These are phyloP conservation scores for Plagiodera versicolora DNA, from an alignment of 2,888 invertebrate genomes.

Conservation along the genomic window DNA sequence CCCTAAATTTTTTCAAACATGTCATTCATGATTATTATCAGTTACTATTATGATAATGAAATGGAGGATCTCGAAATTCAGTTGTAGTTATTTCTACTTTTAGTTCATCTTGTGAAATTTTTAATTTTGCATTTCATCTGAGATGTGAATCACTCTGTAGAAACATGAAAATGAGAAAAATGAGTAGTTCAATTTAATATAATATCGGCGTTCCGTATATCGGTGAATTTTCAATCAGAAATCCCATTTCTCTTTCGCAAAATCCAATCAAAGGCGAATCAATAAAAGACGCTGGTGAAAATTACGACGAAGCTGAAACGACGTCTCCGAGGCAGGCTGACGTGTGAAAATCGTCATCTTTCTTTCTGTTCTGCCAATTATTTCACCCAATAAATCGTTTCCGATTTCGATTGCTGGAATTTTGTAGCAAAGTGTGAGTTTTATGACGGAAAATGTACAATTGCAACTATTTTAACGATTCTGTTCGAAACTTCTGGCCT, in stretches of 20 bases:
- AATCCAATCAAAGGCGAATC: constrained; percentile 1
- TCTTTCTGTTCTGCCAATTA: constrained; percentile 13
- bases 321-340: constrained; percentile 8
- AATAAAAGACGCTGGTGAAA: not conserved
- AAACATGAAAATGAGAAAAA: not conserved
- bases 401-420: not conserved
- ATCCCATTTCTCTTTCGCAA: not conserved
- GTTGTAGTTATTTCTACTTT: too few species aligned
- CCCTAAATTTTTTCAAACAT: too few species aligned
- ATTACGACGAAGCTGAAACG: not conserved
- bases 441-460: not conserved
- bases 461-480: not conserved
- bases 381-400: constrained; percentile 13
- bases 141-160: not conserved
- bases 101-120: too few species aligned
- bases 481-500: not conserved
- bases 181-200: not conserved
- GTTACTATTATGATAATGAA: too few species aligned
- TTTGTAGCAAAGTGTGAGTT: not conserved
- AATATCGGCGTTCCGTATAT: not conserved
- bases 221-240: constrained; percentile 1
- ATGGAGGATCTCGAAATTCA: too few species aligned
- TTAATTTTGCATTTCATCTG: too few species aligned
- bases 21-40: too few species aligned
- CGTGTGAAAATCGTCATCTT: constrained; percentile 13